phyloP scores from a whole-genome alignment of 2,797 vertebrate genomes.

The Champsocephalus esox region DNA sequence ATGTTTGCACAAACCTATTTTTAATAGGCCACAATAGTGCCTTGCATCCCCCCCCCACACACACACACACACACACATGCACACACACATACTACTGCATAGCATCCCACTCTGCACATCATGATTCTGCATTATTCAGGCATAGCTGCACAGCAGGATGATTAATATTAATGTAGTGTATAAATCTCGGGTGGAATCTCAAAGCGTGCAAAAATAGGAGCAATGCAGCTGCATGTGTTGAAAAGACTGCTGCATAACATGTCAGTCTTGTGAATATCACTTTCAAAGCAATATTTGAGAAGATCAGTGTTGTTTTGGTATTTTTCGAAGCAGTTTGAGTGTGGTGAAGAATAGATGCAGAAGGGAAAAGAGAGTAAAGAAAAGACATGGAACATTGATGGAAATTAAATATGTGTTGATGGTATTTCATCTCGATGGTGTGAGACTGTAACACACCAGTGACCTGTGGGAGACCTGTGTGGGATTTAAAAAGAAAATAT shows the following conservation, averaged over 20 bases:
- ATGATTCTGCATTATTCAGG: slow-evolving; percentile 71
- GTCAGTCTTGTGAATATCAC: not conserved
- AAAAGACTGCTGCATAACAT: not conserved
- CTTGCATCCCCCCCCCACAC: no score
- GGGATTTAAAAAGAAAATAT: slow-evolving; percentile 3
- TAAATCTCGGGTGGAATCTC: slow-evolving; percentile 25
- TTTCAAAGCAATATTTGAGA: not conserved
- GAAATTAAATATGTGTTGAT: slow-evolving; percentile 13
- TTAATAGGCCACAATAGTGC: slow-evolving; percentile 16
- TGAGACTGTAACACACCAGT: not conserved
- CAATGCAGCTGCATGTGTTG: slow-evolving; percentile 12
- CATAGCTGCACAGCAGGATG: slow-evolving; percentile 37
- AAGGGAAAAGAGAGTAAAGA: not conserved
- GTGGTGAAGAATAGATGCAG: not conserved
- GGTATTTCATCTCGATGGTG: slow-evolving; percentile 21
- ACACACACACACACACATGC: no score
- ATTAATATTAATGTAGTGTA: slow-evolving; percentile 61
- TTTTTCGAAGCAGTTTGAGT: not conserved
- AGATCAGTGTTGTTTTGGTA: not conserved
- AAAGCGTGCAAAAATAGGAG: slow-evolving; percentile 32
- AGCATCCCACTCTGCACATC: slow-evolving; percentile 31
- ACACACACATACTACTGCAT: slow-evolving; percentile 15
- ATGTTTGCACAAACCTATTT: not conserved
- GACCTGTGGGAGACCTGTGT: not conserved
- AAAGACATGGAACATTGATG: not conserved